Conservation (phyloP, 2,113 vertebrate genomes). For the Mesembrinibis cayennensis region DNA sequence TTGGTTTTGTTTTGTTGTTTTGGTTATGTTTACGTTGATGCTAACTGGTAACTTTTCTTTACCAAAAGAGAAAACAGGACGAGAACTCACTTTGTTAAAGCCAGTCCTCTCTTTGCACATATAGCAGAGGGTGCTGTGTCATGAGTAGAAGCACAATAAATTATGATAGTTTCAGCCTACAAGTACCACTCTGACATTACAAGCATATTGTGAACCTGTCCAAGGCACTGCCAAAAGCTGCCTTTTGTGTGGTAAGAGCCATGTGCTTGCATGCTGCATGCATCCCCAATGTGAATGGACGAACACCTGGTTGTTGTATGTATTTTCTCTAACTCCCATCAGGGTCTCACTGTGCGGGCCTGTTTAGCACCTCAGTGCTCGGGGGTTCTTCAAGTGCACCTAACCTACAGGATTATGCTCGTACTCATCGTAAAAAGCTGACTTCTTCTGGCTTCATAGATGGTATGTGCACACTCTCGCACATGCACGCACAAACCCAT, state of each 20-base stretch:
- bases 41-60: constrained; percentile 60
- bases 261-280: constrained; percentile 90
- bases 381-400: constrained; percentile 93
- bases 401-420: constrained; percentile 97
- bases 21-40: constrained; percentile 41
- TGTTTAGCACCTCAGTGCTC: constrained; percentile 94
- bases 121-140: constrained; percentile 51
- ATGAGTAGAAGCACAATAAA: constrained; percentile 53
- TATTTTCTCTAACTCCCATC: constrained; percentile 93
- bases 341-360: constrained; percentile 93
- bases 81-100: constrained; percentile 56
- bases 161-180: constrained; percentile 62
- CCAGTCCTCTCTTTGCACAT: constrained; percentile 35
- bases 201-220: constrained; percentile 78
- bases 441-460: constrained; percentile 91
- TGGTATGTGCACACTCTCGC: constrained; percentile 91
- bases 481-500: constrained; percentile 75
- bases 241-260: constrained; percentile 83
- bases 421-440: constrained; percentile 95
- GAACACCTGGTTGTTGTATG: constrained; percentile 89
- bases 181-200: constrained; percentile 73
- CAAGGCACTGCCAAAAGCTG: constrained; percentile 76
- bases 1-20: constrained; percentile 32
- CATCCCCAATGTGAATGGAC: constrained; percentile 81
- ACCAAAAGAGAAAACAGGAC: constrained; percentile 47